Evolutionary conservation across 2,888 invertebrate genomes (phyloP), one percentile per base, ranked within the genome.

Genomic region (Cryptophagus acutangulus): DNA sequence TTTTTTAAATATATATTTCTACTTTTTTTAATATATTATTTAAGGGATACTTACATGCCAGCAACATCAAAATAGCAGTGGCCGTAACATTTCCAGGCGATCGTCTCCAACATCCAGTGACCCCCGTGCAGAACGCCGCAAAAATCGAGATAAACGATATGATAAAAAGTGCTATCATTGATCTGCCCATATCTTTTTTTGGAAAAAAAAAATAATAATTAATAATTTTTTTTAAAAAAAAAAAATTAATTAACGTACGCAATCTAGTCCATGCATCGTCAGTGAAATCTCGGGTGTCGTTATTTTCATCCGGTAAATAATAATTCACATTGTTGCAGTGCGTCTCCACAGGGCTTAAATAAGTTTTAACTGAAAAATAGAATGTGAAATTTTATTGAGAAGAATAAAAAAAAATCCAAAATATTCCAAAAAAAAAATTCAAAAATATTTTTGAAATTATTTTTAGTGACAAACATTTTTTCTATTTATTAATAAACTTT

Each of bases 21-120:
- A n/a, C n/a, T n/a, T n/a, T n/a, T n/a, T n/a, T n/a, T n/a, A n/a
- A n/a, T n/a, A n/a, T n/a, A n/a, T n/a, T n/a, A n/a, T n/a, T n/a
- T n/a, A n/a, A n/a, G n/a, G n/a, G n/a, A 12, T 17, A 76, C 84
- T 81, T 69, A 90, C 90, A 89, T 59, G 90, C 85, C 48, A 90
- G 75, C 38, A 91, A 77, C 82, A 90, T 87, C 36, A 91, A 75
- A 55, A 94, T 88, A 17, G 93, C 93, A 2, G 94, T 94, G 36
- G 91, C 88, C 17, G 93, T 90, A 59, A 94, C 89, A 66, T 93
- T 90, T 51, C 90, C 90, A 5, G 93, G 88, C 35, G 92, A 92
- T 56, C 95, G 78, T 70, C 90, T 85, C 92, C 95, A 97, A 70
- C 96, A 97, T 55, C 96, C 95, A 18, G 93, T 87, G 9, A 95